Percentiles rank a stretch among this genome's conserved stretches.
Conservation (phyloP, 2,113 vertebrate species). For the Pangasianodon hypophthalmus region DNA sequence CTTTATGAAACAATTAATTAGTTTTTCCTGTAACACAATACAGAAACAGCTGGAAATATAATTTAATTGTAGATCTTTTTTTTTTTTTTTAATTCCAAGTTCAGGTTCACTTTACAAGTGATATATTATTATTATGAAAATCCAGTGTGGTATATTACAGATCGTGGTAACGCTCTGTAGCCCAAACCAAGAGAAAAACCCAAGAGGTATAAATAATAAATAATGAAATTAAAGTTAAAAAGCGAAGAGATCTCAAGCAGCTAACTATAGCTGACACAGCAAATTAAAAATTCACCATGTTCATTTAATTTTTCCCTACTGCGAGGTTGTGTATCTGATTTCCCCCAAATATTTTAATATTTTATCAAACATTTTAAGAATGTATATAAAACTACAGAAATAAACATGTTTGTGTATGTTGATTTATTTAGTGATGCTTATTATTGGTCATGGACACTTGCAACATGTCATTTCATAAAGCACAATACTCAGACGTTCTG, state of each 20-base stretch:
- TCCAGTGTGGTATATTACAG: not conserved
- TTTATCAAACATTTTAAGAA: not conserved
- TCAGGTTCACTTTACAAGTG: not conserved
- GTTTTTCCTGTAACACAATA: too few relatives aligned
- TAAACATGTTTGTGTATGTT: not conserved
- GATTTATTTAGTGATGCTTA: not conserved
- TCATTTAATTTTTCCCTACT: not conserved
- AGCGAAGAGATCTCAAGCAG: not conserved
- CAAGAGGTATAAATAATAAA: not conserved
- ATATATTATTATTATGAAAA: not conserved
- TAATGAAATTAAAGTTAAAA: not conserved
- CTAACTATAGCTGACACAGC: not conserved
- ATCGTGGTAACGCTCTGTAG: too few relatives aligned
- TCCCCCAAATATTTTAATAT: not conserved
- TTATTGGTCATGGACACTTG: not conserved
- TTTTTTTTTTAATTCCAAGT: not conserved
- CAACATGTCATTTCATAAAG: not conserved
- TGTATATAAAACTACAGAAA: not conserved
- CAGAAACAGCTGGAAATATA: not conserved
- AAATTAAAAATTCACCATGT: not conserved
- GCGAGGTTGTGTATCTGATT: not conserved
- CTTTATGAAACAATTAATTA: not conserved
- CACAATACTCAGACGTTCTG: not conserved
- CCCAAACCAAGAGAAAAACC: too few relatives aligned
- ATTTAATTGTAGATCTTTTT: not conserved